phyloP scores from a whole-genome alignment of 2,888 invertebrate species.

The Acanthosepion esculentum region DNA sequence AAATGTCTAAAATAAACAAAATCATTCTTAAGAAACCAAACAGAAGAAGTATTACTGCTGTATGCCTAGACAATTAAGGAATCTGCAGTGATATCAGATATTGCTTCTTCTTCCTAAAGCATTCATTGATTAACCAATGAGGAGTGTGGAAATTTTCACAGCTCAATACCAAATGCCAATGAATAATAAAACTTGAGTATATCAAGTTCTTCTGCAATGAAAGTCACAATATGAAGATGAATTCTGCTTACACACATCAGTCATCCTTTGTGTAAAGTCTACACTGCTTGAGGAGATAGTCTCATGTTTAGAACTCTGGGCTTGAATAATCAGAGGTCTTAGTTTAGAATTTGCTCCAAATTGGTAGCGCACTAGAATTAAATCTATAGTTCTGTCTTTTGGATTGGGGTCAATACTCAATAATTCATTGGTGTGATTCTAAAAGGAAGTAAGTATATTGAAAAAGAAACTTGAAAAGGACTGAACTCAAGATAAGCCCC shows the following conservation, averaged over 20 bases:
- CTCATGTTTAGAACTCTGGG: not conserved
- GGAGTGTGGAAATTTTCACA: not conserved
- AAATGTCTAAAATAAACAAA: not conserved
- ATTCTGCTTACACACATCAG: not conserved
- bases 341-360: not conserved
- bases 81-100: not conserved
- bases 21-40: not conserved
- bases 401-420: too few species aligned
- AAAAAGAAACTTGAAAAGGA: too few species aligned
- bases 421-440: too few species aligned
- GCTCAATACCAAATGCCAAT: not conserved
- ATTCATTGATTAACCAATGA: not conserved
- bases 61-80: not conserved
- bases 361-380: too few species aligned
- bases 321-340: not conserved
- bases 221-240: not conserved
- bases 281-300: not conserved
- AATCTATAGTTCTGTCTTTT: too few species aligned
- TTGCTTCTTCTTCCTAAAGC: not conserved
- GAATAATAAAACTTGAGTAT: not conserved
- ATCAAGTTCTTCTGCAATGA: not conserved
- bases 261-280: not conserved
- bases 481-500: too few species aligned
- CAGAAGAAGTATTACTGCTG: not conserved
- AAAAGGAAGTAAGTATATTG: too few species aligned